Percentiles rank a stretch among this genome's conserved stretches.
Conservation (phyloP, 1,140 invertebrate genomes). For the Macrobrachium nipponense region DNA sequence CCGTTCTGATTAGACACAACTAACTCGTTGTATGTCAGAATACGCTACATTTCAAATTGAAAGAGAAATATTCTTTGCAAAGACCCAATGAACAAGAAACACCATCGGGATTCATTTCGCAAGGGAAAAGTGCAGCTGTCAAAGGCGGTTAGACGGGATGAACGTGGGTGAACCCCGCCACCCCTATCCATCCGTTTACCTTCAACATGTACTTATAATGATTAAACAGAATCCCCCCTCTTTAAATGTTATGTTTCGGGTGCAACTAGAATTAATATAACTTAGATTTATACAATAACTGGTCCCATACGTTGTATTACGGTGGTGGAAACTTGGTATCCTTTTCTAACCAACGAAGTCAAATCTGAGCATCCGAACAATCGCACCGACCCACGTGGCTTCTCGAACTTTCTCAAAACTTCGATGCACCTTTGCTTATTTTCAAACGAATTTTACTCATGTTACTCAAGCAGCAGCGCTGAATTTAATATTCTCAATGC, state of each 20-base stretch:
- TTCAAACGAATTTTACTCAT: neutral
- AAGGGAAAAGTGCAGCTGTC: neutral
- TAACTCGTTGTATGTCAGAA: no score
- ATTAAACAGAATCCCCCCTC: no score
- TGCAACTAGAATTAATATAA: no score
- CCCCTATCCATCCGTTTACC: neutral
- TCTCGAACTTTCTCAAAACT: constrained; percentile 16
- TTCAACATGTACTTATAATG: neutral
- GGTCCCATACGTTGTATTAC: no score
- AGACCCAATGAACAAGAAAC: neutral
- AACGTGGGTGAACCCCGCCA: constrained; percentile 2
- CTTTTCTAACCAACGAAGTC: neutral
- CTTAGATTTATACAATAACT: no score
- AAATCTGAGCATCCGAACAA: neutral
- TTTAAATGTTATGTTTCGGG: no score
- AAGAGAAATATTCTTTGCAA: neutral
- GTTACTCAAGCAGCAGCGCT: no score
- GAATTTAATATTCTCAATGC: no score
- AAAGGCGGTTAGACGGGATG: neutral
- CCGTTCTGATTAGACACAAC: no score
- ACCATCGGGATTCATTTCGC: neutral
- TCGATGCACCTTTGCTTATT: neutral
- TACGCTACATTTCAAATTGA: no score
- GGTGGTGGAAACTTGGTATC: no score
- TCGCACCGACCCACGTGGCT: neutral